These are phyloP conservation scores for Callionymus lyra DNA, from an alignment of 2,113 vertebrate species.

Conservation along the genomic window DNA sequence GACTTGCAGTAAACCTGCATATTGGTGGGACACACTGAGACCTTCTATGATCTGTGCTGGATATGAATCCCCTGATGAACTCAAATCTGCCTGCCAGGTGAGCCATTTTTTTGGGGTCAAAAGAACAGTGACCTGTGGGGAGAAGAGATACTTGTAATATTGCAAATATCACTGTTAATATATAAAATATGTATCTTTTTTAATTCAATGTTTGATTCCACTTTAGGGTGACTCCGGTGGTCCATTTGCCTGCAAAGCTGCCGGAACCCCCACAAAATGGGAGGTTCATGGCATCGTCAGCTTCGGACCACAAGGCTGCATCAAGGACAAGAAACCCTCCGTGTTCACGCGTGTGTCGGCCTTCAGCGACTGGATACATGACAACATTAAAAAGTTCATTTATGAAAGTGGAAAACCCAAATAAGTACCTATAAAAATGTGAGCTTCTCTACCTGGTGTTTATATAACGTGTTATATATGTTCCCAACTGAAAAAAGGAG, in stretches of 20 bases:
- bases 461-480: no score
- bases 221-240: conserved; percentile 57
- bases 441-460: no score
- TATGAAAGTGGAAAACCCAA: conserved; percentile 34
- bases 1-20: conserved; percentile 59
- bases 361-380: conserved; percentile 56
- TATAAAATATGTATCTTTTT: not conserved
- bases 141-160: no score
- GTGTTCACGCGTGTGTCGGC: conserved; percentile 65
- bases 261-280: conserved; percentile 25
- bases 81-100: conserved; percentile 65
- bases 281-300: conserved; percentile 61
- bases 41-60: conserved; percentile 65
- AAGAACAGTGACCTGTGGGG: no score
- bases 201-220: not conserved
- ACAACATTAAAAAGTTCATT: conserved; percentile 57
- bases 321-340: conserved; percentile 61
- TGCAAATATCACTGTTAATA: no score
- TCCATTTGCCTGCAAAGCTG: conserved; percentile 43
- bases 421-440: conserved; percentile 2
- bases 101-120: conserved; percentile 5
- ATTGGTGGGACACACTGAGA: conserved; percentile 55
- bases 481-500: no score
- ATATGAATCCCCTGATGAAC: conserved; percentile 58
- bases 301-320: conserved; percentile 55